phyloP scores from a whole-genome alignment of 2,888 invertebrate species.

The Sphecodes monilicornis region DNA sequence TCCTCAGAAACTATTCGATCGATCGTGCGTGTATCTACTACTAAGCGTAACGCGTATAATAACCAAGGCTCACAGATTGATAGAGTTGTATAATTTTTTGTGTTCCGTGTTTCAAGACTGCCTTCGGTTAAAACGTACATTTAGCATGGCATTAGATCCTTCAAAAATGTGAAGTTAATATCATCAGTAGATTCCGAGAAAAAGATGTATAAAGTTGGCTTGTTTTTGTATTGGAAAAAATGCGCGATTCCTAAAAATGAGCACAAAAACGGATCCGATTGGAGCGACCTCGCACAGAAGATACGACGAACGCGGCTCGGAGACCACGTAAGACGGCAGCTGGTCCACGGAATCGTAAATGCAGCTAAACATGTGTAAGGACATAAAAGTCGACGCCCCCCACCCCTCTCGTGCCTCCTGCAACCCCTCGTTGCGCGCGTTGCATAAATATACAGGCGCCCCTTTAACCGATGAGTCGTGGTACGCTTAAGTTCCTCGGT shows the following conservation, averaged over 20 bases:
- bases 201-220: not conserved
- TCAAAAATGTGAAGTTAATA: not conserved
- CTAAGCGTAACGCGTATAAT: too few species aligned
- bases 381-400: constrained; percentile 58
- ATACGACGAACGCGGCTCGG: not conserved
- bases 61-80: too few species aligned
- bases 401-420: not conserved
- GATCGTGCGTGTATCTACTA: too few species aligned
- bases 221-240: not conserved
- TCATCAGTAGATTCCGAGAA: not conserved
- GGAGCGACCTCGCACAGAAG: not conserved
- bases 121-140: not conserved
- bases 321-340: constrained; percentile 52
- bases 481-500: constrained; percentile 69
- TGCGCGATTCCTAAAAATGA: constrained; percentile 4
- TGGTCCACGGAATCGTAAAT: constrained; percentile 61
- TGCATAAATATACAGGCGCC: constrained; percentile 63
- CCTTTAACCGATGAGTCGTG: constrained; percentile 66
- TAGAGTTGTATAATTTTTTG: too few species aligned
- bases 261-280: not conserved
- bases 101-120: not conserved
- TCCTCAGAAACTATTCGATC: too few species aligned
- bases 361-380: constrained; percentile 63
- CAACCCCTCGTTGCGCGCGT: constrained; percentile 16
- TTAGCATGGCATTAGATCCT: not conserved